Percentiles rank a stretch among this genome's conserved stretches.
phyloP scores from a whole-genome alignment of 2,797 vertebrate species.

The Miichthys miiuy region DNA sequence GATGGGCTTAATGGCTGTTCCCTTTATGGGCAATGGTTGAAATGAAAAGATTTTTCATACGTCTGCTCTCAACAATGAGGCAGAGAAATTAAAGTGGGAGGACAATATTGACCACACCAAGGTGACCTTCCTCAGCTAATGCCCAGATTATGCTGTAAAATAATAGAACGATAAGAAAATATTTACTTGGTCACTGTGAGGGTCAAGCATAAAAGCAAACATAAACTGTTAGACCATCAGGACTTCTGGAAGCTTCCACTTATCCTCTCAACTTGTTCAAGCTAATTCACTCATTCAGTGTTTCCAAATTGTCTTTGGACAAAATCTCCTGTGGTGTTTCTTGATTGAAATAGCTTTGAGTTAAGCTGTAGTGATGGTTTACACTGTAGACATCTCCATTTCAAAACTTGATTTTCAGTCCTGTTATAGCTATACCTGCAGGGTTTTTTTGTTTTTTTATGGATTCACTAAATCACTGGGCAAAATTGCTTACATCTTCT shows the following conservation, averaged over 20 bases:
- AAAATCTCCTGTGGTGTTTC: slow-evolving; percentile 4
- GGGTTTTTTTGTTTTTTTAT: no score
- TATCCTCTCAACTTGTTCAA: slow-evolving; percentile 2
- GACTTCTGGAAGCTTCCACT: background rate
- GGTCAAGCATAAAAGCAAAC: slow-evolving; percentile 37
- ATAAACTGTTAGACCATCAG: background rate
- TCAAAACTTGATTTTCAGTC: background rate
- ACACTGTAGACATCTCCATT: background rate
- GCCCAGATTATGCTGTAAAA: slow-evolving; percentile 10
- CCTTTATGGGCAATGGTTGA: background rate
- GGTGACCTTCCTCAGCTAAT: slow-evolving; percentile 19
- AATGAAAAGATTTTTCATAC: slow-evolving; percentile 17
- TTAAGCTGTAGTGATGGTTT: background rate
- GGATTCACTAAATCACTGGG: background rate
- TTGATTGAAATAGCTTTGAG: slow-evolving; percentile 1
- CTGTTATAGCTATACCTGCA: background rate
- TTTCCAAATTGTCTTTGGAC: slow-evolving; percentile 1
- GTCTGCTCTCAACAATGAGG: background rate
- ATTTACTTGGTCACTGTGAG: background rate
- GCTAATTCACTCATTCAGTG: background rate
- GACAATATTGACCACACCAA: background rate
- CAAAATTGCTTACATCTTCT: background rate
- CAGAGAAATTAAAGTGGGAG: slow-evolving; percentile 1
- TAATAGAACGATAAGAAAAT: background rate
- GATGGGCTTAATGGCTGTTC: background rate